A percentile compares a stretch with the other conserved stretches of the same genome.
Conservation (phyloP, 2,797 vertebrate species). For the Ctenopoma multispine region DNA sequence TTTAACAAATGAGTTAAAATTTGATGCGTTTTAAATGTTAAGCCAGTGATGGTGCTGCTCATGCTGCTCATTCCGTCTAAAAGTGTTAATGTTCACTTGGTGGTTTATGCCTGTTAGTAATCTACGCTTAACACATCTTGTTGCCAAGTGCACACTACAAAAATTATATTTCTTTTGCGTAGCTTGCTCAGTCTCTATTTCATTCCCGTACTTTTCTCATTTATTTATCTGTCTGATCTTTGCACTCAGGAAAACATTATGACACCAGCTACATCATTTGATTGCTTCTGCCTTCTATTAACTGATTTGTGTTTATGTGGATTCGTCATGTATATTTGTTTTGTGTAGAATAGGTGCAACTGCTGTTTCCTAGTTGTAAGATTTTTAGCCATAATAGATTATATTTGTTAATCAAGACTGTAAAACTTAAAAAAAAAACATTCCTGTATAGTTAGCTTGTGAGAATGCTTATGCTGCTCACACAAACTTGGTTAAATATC, state of each 20-base stretch:
- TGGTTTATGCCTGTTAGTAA: neutral
- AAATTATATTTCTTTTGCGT: neutral
- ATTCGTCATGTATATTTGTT: conserved; percentile 40
- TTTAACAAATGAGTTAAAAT: conserved; percentile 2
- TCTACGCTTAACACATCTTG: conserved; percentile 3
- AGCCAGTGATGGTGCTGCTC: conserved; percentile 47
- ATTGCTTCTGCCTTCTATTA: conserved; percentile 40
- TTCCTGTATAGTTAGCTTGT: conserved; percentile 47
- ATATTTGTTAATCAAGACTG: conserved; percentile 60
- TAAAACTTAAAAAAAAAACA: conserved; percentile 48
- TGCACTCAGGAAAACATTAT: conserved; percentile 79
- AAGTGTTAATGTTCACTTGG: neutral
- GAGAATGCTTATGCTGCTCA: conserved; percentile 52
- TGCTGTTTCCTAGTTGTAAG: conserved; percentile 26
- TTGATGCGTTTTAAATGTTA: conserved; percentile 9
- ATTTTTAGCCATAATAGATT: conserved; percentile 46
- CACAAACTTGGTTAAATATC: conserved; percentile 43
- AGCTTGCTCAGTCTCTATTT: neutral
- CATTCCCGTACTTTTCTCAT: conserved; percentile 6
- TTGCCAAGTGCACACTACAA: conserved; percentile 1
- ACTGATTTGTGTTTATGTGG: conserved; percentile 23
- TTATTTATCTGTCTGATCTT: conserved; percentile 60
- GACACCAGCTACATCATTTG: conserved; percentile 67
- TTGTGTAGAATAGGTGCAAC: conserved; percentile 36
- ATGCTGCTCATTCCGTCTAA: conserved; percentile 42